Conservation (phyloP, 2,797 vertebrate species). For the Dendrocincla fuliginosa region DNA sequence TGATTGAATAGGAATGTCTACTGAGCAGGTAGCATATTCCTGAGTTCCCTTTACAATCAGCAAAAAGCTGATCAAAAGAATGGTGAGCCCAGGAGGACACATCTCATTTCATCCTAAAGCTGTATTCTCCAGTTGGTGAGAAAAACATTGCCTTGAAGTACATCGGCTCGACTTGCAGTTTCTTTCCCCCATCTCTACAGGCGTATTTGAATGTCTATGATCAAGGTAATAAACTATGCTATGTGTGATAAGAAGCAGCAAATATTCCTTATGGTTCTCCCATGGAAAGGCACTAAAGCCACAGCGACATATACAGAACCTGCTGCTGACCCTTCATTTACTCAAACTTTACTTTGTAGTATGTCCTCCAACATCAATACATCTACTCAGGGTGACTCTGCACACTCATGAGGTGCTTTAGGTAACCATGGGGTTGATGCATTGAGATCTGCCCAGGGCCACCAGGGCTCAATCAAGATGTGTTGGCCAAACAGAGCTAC, state of each 20-base stretch:
- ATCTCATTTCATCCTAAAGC: not conserved
- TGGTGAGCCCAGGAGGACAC: not conserved
- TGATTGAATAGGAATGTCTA: not conserved
- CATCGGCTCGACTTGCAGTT: not conserved
- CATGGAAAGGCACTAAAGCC: not conserved
- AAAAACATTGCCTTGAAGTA: not conserved
- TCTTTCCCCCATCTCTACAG: not conserved
- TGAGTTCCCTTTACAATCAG: not conserved
- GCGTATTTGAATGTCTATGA: not conserved
- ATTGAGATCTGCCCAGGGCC: not conserved
- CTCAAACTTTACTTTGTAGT: not conserved
- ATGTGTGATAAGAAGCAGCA: not conserved
- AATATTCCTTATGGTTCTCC: not conserved
- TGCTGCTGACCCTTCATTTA: not conserved
- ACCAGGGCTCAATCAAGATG: not conserved
- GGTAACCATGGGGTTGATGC: not conserved
- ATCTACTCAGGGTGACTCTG: not conserved
- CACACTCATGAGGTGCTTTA: not conserved
- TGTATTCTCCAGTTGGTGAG: not conserved
- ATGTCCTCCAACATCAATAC: rapidly evolving
- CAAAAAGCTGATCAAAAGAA: not conserved
- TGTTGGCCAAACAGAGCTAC: not conserved
- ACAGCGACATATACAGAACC: not conserved
- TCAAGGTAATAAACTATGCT: not conserved
- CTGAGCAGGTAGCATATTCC: not conserved